Evolutionary conservation across 1,140 invertebrate genomes (phyloP).

Genomic region (Heliconius hermathena): DNA sequence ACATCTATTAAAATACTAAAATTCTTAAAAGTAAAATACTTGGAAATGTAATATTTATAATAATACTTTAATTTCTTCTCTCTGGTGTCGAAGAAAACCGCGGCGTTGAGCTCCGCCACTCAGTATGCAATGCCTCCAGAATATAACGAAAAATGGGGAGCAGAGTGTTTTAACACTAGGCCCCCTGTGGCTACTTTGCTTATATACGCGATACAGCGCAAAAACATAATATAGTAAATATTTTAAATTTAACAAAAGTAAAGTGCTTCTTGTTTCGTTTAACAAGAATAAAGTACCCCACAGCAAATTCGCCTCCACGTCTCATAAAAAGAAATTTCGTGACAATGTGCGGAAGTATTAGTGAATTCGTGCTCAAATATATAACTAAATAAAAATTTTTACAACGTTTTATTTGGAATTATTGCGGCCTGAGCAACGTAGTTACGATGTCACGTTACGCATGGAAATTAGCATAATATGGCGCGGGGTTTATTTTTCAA

Average conservation of each 20-base stretch:
- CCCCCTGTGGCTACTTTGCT: too few species aligned
- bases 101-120: too few species aligned
- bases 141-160: too few species aligned
- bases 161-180: too few species aligned
- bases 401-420: constrained; percentile 57
- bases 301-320: constrained; percentile 1
- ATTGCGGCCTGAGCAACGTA: constrained; percentile 49
- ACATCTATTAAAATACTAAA: not conserved
- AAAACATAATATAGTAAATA: not conserved
- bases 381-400: constrained; percentile 54
- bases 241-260: not conserved
- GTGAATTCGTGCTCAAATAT: constrained; percentile 42
- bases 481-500: constrained; percentile 26
- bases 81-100: too few species aligned
- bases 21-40: too few species aligned
- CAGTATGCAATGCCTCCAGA: too few species aligned
- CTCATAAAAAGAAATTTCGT: constrained; percentile 25
- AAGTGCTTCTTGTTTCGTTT: constrained; percentile 11
- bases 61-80: too few species aligned
- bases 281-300: constrained; percentile 22
- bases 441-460: constrained; percentile 57
- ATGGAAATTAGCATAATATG: constrained; percentile 55
- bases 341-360: constrained; percentile 34
- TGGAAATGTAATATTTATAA: too few species aligned
- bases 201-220: too few species aligned